These are phyloP conservation scores for Lasioglossum villosulum DNA, from an alignment of 2,888 invertebrate species.

Conservation along the genomic window DNA sequence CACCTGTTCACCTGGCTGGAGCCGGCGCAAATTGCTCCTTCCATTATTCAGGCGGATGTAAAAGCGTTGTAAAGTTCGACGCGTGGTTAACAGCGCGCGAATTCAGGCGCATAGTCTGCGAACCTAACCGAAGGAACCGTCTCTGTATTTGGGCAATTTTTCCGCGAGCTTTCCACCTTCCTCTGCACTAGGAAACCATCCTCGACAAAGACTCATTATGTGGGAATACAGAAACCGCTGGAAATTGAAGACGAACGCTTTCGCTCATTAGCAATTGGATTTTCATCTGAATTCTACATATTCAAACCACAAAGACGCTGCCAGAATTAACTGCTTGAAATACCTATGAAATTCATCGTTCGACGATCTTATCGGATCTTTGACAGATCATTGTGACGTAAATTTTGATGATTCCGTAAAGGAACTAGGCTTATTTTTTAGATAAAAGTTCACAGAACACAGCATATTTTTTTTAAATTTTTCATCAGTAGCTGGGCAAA, in stretches of 20 bases:
- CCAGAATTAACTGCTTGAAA: background rate
- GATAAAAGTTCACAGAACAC: too few species aligned
- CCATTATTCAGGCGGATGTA: slow-evolving; percentile 67
- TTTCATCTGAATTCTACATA: background rate
- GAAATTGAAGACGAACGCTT: slow-evolving; percentile 6
- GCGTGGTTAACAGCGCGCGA: slow-evolving; percentile 46
- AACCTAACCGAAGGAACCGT: background rate
- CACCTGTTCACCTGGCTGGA: slow-evolving; percentile 8
- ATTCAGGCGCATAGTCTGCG: background rate
- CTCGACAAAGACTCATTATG: slow-evolving; percentile 8
- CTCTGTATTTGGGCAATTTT: slow-evolving; percentile 19
- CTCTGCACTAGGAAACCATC: background rate
- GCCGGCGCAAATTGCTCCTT: slow-evolving; percentile 62
- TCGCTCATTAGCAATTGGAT: background rate
- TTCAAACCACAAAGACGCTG: background rate
- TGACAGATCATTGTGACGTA: too few species aligned
- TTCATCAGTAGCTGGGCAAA: accelerated
- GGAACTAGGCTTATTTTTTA: too few species aligned
- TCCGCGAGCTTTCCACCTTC: background rate
- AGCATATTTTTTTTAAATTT: too few species aligned
- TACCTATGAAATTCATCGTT: too few species aligned
- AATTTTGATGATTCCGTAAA: too few species aligned
- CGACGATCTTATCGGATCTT: too few species aligned
- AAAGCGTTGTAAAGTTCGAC: slow-evolving; percentile 68
- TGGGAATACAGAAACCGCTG: background rate